A percentile compares a stretch with the other conserved stretches of the same genome.
These are phyloP conservation scores for Huso huso DNA, from an alignment of 2,797 vertebrate species.

Conservation along the genomic window DNA sequence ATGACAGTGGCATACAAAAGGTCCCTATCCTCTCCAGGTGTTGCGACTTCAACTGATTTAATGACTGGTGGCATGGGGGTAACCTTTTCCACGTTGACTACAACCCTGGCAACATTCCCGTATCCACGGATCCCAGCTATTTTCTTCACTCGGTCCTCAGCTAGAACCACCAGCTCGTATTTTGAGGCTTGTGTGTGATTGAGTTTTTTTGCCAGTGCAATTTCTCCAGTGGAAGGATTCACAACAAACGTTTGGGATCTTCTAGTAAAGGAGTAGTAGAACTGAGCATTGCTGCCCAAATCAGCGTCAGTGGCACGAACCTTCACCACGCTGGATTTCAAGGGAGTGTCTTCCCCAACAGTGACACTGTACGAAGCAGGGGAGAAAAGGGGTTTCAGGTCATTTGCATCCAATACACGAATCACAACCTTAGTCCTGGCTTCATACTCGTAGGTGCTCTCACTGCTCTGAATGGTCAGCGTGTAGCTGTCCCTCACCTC, in stretches of 20 bases:
- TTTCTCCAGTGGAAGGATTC: slow-evolving; percentile 79
- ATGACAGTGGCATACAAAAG: slow-evolving; percentile 60
- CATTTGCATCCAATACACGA: slow-evolving; percentile 85
- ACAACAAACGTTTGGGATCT: slow-evolving; percentile 70
- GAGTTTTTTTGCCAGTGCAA: slow-evolving; percentile 69
- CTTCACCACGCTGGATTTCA: slow-evolving; percentile 67
- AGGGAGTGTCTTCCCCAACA: slow-evolving; percentile 70
- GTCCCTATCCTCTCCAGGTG: slow-evolving; percentile 36
- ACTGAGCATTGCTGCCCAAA: slow-evolving; percentile 78
- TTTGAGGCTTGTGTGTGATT: slow-evolving; percentile 63
- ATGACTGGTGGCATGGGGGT: slow-evolving; percentile 55
- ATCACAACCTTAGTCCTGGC: slow-evolving; percentile 77
- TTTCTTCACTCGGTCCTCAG: slow-evolving; percentile 86
- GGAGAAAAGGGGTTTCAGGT: slow-evolving; percentile 92
- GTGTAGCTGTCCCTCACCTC: slow-evolving; percentile 82
- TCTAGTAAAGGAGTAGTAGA: slow-evolving; percentile 81
- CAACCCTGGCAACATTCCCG: slow-evolving; percentile 75
- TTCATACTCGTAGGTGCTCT: slow-evolving; percentile 59
- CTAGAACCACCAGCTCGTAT: slow-evolving; percentile 80
- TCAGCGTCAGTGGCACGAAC: slow-evolving; percentile 91
- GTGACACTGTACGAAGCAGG: slow-evolving; percentile 81
- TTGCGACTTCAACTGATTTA: slow-evolving; percentile 36
- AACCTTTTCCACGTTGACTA: slow-evolving; percentile 67
- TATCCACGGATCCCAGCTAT: slow-evolving; percentile 77
- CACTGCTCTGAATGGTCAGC: slow-evolving; percentile 76